Conservation (phyloP, 2,888 invertebrate species). For the Leucania comma region DNA sequence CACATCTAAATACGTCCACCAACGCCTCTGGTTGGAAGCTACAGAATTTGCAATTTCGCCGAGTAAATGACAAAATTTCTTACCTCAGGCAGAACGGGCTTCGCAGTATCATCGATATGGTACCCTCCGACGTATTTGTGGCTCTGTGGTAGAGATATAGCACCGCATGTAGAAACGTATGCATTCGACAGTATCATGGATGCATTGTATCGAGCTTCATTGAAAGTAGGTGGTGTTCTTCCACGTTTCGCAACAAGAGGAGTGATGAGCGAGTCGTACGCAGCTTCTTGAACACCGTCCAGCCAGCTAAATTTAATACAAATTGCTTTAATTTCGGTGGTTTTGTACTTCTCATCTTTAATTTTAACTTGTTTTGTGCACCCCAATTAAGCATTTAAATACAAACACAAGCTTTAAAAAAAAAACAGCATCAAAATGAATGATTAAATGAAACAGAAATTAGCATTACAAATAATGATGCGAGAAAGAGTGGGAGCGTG, state of each 20-base stretch:
- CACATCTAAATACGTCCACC: no score
- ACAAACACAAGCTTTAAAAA: no score
- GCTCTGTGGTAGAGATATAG: slow-evolving; percentile 73
- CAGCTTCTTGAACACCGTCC: slow-evolving; percentile 22
- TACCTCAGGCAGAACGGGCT: slow-evolving; percentile 75
- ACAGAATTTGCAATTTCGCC: neutral
- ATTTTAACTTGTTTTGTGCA: neutral
- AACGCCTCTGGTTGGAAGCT: neutral
- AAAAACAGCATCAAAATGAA: no score
- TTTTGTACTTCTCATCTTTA: no score
- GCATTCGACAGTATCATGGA: slow-evolving; percentile 79
- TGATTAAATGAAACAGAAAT: no score
- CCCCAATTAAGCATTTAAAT: no score
- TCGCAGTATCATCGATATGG: slow-evolving; percentile 73
- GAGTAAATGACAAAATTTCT: neutral
- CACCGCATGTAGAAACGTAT: slow-evolving; percentile 72
- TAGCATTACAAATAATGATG: no score
- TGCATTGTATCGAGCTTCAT: slow-evolving; percentile 73
- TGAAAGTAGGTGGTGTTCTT: slow-evolving; percentile 66
- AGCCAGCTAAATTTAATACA: slow-evolving; percentile 25
- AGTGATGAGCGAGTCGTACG: slow-evolving; percentile 62
- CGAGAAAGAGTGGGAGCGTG: no score
- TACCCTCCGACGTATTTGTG: slow-evolving; percentile 79
- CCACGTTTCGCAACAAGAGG: slow-evolving; percentile 71
- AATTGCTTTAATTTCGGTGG: neutral